Base-by-base conservation (phyloP, 2,888 invertebrate species). In the Malacosoma neustria region DNA sequence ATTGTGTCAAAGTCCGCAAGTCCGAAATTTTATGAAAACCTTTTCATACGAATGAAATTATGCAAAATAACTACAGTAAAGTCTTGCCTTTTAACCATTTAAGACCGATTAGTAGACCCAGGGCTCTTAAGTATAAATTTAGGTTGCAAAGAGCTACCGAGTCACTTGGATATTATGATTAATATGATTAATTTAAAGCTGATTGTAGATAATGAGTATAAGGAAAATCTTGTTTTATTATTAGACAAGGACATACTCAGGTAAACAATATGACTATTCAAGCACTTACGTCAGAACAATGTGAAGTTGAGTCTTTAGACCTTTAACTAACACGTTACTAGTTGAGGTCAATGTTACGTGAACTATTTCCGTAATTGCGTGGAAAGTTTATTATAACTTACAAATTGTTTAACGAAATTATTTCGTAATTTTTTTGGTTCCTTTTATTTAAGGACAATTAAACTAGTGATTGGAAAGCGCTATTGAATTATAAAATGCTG, bases 141-240 rank as follows among this genome's bases (percentile, higher is more conserved):
- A n/a, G n/a, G n/a, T n/a, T n/a, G n/a, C n/a, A n/a, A n/a, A n/a
- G n/a, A n/a, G n/a, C n/a, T n/a, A n/a, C n/a, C n/a, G n/a, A n/a
- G n/a, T n/a, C n/a, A n/a, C n/a, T n/a, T n/a, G n/a, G n/a, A n/a
- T n/a, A n/a, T n/a, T n/a, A n/a, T n/a, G n/a, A n/a, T n/a, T 30
- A 1, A 32, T 9, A 32, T n/a, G n/a, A n/a, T n/a, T n/a, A n/a
- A n/a, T n/a, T n/a, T n/a, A 7, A 4, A 22, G 22, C 22, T 22
- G 22, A 22, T 22, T 22, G 5, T 7, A 7, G 9, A 22, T 22
- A 22, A 22, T 22, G 29, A 11, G 29, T 12, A 32, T 36, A 14
- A 48, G 55, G 53, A 57, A 57, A 53, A 55, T 47, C 47, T 44
- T 38, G 39, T 37, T 36, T 42, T 43, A 47, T 44, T 45, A 47